Conservation (phyloP, 2,797 vertebrate genomes). For the Eidolon dupreanum region DNA sequence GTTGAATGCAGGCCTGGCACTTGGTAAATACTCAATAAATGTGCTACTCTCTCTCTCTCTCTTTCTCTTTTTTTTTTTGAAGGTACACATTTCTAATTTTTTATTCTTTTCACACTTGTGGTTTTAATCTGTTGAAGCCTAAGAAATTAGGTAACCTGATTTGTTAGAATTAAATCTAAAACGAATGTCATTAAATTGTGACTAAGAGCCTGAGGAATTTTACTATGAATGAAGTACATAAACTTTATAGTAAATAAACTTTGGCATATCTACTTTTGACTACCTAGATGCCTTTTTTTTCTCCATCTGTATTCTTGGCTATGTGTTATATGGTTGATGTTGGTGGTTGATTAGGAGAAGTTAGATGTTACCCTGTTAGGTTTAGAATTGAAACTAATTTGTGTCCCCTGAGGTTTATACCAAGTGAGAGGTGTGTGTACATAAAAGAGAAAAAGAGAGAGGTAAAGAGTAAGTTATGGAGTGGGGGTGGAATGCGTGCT, state of each 20-base stretch:
- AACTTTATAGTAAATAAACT: neutral
- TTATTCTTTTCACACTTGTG: neutral
- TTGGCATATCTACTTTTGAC: neutral
- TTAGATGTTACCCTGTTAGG: neutral
- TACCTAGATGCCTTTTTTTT: neutral
- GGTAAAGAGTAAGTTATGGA: too few relatives aligned
- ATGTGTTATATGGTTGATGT: neutral
- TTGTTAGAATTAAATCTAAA: neutral
- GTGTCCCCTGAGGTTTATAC: neutral
- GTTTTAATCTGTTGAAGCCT: neutral
- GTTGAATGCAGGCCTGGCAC: neutral
- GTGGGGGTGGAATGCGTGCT: neutral
- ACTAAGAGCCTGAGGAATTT: neutral
- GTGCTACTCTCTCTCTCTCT: neutral
- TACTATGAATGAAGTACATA: neutral
- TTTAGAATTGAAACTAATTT: conserved; percentile 29
- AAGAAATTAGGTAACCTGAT: neutral
- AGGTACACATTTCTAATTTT: neutral
- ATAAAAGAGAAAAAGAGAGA: neutral
- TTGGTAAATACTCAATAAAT: neutral
- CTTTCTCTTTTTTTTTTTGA: neutral
- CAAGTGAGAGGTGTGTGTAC: neutral
- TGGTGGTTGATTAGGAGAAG: neutral
- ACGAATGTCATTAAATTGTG: neutral
- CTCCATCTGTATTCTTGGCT: neutral